Conservation (phyloP, 53 echinoderm and acorn worm species). For the Paelopatides confundens region DNA sequence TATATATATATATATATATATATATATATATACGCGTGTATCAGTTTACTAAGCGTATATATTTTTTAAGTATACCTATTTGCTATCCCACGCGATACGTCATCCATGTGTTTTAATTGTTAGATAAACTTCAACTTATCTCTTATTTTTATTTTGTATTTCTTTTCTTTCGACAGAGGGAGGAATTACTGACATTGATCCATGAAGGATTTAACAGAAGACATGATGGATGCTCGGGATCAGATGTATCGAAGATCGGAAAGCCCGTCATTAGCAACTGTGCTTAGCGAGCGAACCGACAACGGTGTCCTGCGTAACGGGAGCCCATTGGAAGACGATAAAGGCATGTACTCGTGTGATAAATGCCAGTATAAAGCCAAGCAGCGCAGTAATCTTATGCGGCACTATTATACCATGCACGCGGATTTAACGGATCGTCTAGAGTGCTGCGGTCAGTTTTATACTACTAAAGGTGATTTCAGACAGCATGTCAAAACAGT, state of each 20-base stretch:
- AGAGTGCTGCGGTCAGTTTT: conserved; percentile 70
- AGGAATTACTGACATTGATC: neutral
- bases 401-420: conserved; percentile 77
- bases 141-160: too few species aligned
- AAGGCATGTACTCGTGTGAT: conserved; percentile 49
- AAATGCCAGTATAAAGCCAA: conserved; percentile 75
- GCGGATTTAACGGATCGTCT: conserved; percentile 56
- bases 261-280: neutral
- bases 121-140: too few species aligned
- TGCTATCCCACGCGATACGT: too few species aligned
- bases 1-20: too few species aligned
- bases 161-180: too few species aligned
- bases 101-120: too few species aligned
- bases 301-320: neutral
- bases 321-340: conserved; percentile 13
- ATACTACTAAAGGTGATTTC: conserved; percentile 72
- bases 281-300: neutral
- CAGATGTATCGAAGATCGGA: neutral
- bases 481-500: conserved; percentile 61
- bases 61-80: too few species aligned
- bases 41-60: too few species aligned
- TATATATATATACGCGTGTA: too few species aligned
- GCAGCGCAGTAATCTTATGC: conserved; percentile 65
- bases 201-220: neutral
- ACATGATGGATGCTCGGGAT: neutral